Conservation (phyloP, 2,113 vertebrate genomes). For the Dipodomys merriami region DNA sequence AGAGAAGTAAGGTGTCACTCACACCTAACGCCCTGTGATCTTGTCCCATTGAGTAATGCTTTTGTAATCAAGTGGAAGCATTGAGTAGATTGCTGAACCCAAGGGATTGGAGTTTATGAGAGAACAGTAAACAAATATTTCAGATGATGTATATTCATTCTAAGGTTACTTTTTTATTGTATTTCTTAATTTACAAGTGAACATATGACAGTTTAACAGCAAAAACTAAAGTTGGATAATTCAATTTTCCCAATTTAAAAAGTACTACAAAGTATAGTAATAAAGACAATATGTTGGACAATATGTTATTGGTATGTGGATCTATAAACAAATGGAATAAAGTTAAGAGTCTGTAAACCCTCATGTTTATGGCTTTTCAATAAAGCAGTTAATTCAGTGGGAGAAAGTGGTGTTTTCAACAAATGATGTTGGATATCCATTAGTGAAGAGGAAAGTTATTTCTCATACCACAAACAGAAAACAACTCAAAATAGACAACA, state of each 20-base stretch:
- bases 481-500: background rate
- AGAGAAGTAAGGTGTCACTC: too few relatives aligned
- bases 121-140: too few relatives aligned
- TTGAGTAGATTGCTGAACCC: too few relatives aligned
- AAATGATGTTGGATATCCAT: background rate
- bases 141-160: too few relatives aligned
- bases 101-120: too few relatives aligned
- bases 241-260: background rate
- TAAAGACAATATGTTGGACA: background rate
- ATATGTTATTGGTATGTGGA: background rate
- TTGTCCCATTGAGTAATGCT: too few relatives aligned
- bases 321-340: background rate
- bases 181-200: too few relatives aligned
- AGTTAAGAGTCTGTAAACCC: background rate
- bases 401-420: background rate
- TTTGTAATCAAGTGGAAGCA: too few relatives aligned
- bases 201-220: too few relatives aligned
- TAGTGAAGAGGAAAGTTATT: background rate
- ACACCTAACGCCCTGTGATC: too few relatives aligned
- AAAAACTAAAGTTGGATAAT: background rate
- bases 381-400: background rate
- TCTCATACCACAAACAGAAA: background rate
- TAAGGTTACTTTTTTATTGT: too few relatives aligned
- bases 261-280: background rate
- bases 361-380: background rate